A percentile compares a stretch with the other conserved stretches of the same genome.
phyloP scores from a whole-genome alignment of 2,888 invertebrate species.

The Thecophora atra region DNA sequence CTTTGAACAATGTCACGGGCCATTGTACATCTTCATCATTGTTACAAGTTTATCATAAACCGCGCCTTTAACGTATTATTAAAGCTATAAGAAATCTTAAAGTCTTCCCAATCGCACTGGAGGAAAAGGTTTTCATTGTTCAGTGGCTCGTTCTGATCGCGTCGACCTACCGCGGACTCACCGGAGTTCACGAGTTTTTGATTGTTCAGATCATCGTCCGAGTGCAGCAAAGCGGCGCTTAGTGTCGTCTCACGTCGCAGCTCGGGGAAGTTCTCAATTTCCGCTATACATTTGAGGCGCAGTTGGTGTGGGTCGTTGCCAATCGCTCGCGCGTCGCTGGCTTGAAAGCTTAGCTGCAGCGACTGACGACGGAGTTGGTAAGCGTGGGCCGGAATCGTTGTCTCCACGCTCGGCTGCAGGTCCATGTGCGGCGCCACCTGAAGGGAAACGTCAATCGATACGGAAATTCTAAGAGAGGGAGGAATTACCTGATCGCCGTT shows the following conservation, averaged over 20 bases:
- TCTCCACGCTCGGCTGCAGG: conserved; percentile 57
- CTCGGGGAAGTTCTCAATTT: conserved; percentile 59
- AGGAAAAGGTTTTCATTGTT: too few relatives aligned
- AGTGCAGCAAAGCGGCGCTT: conserved; percentile 55
- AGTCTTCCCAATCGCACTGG: too few relatives aligned
- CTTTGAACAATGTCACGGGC: too few relatives aligned
- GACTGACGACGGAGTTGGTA: conserved; percentile 59
- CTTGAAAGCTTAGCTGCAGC: conserved; percentile 60
- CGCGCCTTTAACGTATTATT: too few relatives aligned
- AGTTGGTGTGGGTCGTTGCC: conserved; percentile 46
- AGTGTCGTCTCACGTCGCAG: conserved; percentile 54
- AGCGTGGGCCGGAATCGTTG: conserved; percentile 59
- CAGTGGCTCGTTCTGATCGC: too few relatives aligned
- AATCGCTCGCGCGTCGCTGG: conserved; percentile 59
- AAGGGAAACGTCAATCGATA: not conserved
- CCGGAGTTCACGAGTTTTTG: conserved; percentile 62
- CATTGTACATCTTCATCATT: too few relatives aligned
- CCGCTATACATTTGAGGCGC: conserved; percentile 60
- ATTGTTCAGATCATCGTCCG: conserved; percentile 58
- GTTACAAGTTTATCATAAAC: too few relatives aligned
- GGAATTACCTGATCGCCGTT: conserved; percentile 58
- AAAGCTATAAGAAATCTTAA: too few relatives aligned
- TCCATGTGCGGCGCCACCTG: conserved; percentile 54
- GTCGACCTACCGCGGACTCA: conserved; percentile 44
- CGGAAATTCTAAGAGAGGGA: too few relatives aligned